Evolutionary conservation across 2,888 invertebrate species (phyloP).

Genomic region (Zygogramma bicolorata): DNA sequence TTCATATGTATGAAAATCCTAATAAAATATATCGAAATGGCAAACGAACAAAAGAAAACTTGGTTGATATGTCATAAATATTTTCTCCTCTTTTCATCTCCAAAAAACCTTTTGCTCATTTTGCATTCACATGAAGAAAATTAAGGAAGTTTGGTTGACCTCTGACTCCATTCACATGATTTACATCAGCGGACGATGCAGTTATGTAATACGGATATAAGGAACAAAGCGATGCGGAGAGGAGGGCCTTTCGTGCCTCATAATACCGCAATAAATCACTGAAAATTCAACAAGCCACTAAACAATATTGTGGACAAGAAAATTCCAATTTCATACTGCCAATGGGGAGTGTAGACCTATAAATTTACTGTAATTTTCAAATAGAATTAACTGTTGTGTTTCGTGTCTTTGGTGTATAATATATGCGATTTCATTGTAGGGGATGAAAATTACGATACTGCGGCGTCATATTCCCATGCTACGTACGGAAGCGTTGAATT

Average conservation of each 20-base stretch:
- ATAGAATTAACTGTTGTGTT: conserved; percentile 10
- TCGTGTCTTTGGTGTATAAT: background rate
- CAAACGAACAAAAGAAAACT: too few relatives aligned
- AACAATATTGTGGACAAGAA: conserved; percentile 36
- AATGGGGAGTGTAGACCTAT: conserved; percentile 18
- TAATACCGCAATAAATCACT: conserved; percentile 39
- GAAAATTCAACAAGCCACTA: conserved; percentile 40
- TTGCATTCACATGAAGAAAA: conserved; percentile 22
- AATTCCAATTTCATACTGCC: conserved; percentile 39
- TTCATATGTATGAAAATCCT: too few relatives aligned
- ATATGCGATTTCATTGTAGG: background rate
- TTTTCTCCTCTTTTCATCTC: conserved; percentile 3
- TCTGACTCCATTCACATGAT: conserved; percentile 39
- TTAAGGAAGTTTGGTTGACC: conserved; percentile 39
- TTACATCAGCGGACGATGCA: conserved; percentile 34
- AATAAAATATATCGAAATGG: too few relatives aligned
- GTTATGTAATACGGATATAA: conserved; percentile 37
- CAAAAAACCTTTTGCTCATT: background rate
- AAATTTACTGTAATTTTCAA: conserved; percentile 3
- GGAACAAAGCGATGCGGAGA: conserved; percentile 34
- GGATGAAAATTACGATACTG: background rate
- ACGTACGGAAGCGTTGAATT: background rate
- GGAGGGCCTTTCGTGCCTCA: conserved; percentile 33
- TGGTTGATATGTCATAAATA: too few relatives aligned
- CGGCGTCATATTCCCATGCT: background rate